Evolutionary conservation across 1,140 invertebrate species (phyloP).

Genomic region (Thalassaphorura encarpata): DNA sequence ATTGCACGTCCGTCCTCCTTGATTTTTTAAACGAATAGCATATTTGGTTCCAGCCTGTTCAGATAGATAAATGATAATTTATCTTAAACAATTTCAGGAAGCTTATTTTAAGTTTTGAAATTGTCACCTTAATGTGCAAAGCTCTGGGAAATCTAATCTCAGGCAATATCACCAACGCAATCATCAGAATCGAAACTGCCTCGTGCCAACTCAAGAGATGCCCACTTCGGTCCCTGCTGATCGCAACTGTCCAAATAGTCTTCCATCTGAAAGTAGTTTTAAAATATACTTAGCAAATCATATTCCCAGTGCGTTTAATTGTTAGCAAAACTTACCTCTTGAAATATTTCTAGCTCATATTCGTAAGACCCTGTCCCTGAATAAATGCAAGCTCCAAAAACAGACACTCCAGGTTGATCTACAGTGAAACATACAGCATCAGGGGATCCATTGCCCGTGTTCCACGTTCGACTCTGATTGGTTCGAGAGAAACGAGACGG

Average conservation of each 20-base stretch:
- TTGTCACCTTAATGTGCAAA: slow-evolving; percentile 64
- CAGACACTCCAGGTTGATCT: slow-evolving; percentile 74
- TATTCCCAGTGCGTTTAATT: background rate
- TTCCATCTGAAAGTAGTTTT: slow-evolving; percentile 19
- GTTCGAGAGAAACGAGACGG: slow-evolving; percentile 81
- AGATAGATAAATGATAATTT: slow-evolving; percentile 23
- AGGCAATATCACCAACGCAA: slow-evolving; percentile 60
- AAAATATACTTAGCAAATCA: background rate
- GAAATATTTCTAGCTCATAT: slow-evolving; percentile 83
- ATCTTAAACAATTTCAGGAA: background rate
- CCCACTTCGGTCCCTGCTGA: slow-evolving; percentile 46
- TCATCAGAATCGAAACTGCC: slow-evolving; percentile 67
- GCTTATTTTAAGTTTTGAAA: too few relatives aligned
- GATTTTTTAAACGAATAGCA: slow-evolving; percentile 75
- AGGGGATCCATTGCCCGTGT: slow-evolving; percentile 90
- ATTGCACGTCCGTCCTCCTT: slow-evolving; percentile 83
- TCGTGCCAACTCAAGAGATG: slow-evolving; percentile 57
- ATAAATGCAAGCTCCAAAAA: slow-evolving; percentile 80
- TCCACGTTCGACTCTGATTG: slow-evolving; percentile 84
- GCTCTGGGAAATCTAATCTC: slow-evolving; percentile 86
- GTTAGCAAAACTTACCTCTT: slow-evolving; percentile 49
- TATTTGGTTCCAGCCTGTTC: slow-evolving; percentile 73
- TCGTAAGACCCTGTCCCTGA: slow-evolving; percentile 74
- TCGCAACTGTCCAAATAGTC: slow-evolving; percentile 22
- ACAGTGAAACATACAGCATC: slow-evolving; percentile 94